phyloP scores from a whole-genome alignment of 1,140 invertebrate genomes.

The Lepidurus packardi region DNA sequence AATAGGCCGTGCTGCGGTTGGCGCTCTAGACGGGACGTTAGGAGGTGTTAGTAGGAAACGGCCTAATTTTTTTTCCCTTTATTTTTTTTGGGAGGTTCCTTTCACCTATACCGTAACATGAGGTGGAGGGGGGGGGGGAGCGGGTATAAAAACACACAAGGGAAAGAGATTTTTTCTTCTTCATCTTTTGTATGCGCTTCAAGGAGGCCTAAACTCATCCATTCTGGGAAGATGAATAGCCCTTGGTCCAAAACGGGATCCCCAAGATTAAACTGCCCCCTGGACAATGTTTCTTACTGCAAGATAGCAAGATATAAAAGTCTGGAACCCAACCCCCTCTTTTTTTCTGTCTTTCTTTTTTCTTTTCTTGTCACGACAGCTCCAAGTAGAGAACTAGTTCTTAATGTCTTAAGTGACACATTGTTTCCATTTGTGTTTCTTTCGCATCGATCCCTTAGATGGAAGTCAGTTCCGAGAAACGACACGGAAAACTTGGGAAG shows the following conservation, averaged over 20 bases:
- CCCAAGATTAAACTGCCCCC: neutral
- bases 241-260: neutral
- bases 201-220: neutral
- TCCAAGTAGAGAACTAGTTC: neutral
- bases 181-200: neutral
- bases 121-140: too few species aligned
- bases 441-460: neutral
- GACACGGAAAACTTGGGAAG: neutral
- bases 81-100: neutral
- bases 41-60: constrained; percentile 5
- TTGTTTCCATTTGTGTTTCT: neutral
- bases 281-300: constrained; percentile 4
- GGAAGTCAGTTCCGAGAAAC: neutral
- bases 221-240: neutral
- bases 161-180: neutral
- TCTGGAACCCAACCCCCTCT: neutral
- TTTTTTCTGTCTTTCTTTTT: neutral
- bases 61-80: neutral
- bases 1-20: constrained; percentile 13
- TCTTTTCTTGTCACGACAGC: neutral
- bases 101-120: neutral
- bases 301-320: neutral
- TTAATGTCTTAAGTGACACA: neutral
- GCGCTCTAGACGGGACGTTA: neutral
- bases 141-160: neutral